Evolutionary conservation across 2,113 vertebrate species (phyloP).

Genomic region (Siniperca chuatsi): DNA sequence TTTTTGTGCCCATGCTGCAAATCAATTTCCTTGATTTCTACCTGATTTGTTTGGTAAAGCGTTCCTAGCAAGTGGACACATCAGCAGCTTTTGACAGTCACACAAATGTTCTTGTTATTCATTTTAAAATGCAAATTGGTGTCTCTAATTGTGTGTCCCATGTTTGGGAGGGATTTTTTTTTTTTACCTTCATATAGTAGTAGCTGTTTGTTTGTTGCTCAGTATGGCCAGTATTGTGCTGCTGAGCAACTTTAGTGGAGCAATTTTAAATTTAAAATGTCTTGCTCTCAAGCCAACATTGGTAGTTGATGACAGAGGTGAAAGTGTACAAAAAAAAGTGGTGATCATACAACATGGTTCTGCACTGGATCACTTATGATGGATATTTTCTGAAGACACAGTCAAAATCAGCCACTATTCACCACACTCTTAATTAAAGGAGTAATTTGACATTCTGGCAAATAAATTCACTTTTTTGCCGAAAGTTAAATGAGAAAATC

Average conservation of each 20-base stretch:
- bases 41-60: background rate
- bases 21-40: background rate
- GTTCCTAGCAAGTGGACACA: background rate
- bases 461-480: background rate
- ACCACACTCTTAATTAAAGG: background rate
- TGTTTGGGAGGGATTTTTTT: background rate
- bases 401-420: background rate
- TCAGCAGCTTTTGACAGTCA: background rate
- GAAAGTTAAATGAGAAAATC: background rate
- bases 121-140: background rate
- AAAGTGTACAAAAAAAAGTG: background rate
- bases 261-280: background rate
- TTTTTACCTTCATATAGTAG: background rate
- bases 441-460: background rate
- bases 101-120: background rate
- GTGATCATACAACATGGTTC: background rate
- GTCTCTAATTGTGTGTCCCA: background rate
- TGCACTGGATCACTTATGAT: background rate
- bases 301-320: background rate
- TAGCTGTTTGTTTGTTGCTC: too few relatives aligned
- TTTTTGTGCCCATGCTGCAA: background rate
- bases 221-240: background rate
- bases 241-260: slow-evolving; percentile 3
- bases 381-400: background rate
- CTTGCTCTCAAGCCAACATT: background rate